These are phyloP conservation scores for Dolichotis patagonum DNA, from an alignment of 2,113 vertebrate genomes.

Conservation along the genomic window DNA sequence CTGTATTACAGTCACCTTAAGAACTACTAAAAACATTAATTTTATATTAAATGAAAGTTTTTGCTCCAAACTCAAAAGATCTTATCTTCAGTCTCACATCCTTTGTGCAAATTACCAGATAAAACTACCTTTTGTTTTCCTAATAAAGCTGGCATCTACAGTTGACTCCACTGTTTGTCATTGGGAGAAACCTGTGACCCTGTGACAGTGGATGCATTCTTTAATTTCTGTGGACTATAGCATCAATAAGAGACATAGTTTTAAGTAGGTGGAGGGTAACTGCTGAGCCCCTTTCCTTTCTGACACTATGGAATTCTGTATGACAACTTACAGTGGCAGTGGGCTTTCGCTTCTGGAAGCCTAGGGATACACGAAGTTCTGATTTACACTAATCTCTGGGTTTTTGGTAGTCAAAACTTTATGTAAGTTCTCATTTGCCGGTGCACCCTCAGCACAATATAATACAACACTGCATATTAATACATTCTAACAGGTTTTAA, in stretches of 20 bases:
- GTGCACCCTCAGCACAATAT: background rate
- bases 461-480: background rate
- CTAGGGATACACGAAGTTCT: background rate
- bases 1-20: background rate
- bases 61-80: background rate
- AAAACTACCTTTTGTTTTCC: background rate
- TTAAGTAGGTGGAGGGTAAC: background rate
- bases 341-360: background rate
- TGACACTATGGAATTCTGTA: background rate
- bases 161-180: background rate
- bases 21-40: background rate
- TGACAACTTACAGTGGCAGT: background rate
- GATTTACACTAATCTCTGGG: background rate
- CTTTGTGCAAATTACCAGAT: background rate
- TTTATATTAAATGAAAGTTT: slow-evolving; percentile 12
- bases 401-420: background rate
- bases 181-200: background rate
- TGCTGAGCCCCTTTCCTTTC: background rate
- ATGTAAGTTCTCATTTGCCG: slow-evolving; percentile 17
- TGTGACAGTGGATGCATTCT: background rate
- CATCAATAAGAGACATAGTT: background rate
- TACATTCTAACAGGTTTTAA: slow-evolving; percentile 74
- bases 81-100: background rate
- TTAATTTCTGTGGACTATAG: background rate
- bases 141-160: background rate